These are phyloP conservation scores for Tupaia tana DNA, from an alignment of 2,113 vertebrate genomes.

Conservation along the genomic window DNA sequence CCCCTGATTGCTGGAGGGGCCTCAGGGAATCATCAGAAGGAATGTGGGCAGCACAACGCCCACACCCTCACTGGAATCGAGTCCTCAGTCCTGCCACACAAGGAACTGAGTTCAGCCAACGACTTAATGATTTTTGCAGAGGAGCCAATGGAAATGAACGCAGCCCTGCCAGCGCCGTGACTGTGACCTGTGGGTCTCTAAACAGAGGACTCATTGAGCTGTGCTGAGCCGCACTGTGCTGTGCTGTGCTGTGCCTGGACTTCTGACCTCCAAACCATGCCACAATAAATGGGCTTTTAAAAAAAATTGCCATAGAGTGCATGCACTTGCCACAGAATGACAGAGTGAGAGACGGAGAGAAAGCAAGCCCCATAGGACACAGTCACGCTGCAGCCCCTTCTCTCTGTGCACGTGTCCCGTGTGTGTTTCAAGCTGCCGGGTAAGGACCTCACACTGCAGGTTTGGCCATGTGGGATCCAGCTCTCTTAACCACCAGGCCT, in stretches of 20 bases:
- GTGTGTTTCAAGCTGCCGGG: no score
- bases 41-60: neutral
- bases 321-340: no score
- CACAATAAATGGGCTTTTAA: neutral
- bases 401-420: no score
- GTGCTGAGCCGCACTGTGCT: neutral
- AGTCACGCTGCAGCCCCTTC: no score
- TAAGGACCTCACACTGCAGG: no score
- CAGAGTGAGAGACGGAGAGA: no score
- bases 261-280: neutral
- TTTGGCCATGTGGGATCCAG: no score
- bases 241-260: neutral
- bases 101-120: neutral
- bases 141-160: neutral
- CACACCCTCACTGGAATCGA: neutral
- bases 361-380: no score
- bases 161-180: neutral
- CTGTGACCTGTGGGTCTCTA: neutral
- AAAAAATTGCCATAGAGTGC: no score
- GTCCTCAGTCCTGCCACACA: neutral
- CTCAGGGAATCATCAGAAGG: no score
- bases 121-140: no score
- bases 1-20: fast-evolving
- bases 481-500: no score
- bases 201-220: neutral